Conservation (phyloP, 2,888 invertebrate species). For the Caenorhabditis virilis region DNA sequence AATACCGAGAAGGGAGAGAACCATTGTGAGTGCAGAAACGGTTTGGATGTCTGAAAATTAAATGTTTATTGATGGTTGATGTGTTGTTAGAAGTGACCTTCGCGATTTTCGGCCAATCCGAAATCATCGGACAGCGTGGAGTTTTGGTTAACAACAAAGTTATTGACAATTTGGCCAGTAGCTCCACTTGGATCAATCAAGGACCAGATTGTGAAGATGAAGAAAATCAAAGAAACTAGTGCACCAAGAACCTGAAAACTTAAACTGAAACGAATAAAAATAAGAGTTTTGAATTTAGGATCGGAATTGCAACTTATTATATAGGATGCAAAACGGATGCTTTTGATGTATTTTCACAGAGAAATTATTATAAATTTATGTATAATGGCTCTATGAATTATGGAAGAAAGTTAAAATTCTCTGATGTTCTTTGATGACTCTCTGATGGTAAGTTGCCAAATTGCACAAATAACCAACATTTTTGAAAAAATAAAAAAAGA, state of each 20-base stretch:
- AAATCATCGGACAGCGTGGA: conserved; percentile 28
- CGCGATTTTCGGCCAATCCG: conserved; percentile 36
- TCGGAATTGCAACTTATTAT: too few species aligned
- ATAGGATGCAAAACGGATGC: too few species aligned
- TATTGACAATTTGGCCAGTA: conserved; percentile 40
- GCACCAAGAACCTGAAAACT: conserved; percentile 39
- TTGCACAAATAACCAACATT: too few species aligned
- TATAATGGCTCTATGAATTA: too few species aligned
- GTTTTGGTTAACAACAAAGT: conserved; percentile 40
- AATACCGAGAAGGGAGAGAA: conserved; percentile 30
- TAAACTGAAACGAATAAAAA: too few species aligned
- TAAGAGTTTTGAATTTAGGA: too few species aligned
- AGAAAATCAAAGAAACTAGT: conserved; percentile 33
- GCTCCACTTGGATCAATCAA: conserved; percentile 45
- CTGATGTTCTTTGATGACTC: too few species aligned
- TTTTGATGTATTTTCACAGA: too few species aligned
- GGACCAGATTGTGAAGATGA: conserved; percentile 43
- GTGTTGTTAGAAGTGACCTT: conserved; percentile 11
- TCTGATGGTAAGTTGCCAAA: too few species aligned
- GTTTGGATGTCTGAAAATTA: conserved; percentile 36
- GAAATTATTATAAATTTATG: too few species aligned
- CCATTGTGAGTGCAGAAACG: conserved; percentile 37
- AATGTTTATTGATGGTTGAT: neutral
- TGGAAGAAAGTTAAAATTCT: too few species aligned
- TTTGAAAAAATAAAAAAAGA: too few species aligned